A percentile compares a stretch with the other conserved stretches of the same genome.
phyloP scores from a whole-genome alignment of 2,113 vertebrate species.

The Alethe diademata region DNA sequence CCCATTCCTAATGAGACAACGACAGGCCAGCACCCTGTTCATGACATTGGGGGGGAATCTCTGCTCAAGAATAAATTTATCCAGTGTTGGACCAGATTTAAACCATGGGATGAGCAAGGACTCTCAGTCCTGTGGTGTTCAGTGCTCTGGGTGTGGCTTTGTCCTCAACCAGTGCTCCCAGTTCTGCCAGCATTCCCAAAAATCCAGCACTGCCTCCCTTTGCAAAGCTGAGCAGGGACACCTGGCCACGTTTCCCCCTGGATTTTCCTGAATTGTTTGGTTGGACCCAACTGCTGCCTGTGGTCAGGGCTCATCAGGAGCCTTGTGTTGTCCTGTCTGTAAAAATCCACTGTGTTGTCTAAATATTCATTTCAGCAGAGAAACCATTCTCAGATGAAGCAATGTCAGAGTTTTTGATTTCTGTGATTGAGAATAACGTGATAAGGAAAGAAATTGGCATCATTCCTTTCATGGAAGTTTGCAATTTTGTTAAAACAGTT shows the following conservation, averaged over 20 bases:
- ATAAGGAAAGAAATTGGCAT: background rate
- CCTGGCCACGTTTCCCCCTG: no score
- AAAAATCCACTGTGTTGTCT: background rate
- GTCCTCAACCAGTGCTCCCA: background rate
- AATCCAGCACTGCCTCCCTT: background rate
- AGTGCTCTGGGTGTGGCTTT: background rate
- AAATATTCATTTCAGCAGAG: background rate
- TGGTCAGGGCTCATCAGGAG: background rate
- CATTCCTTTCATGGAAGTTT: slow-evolving; percentile 33
- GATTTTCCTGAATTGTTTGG: background rate
- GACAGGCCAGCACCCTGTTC: background rate
- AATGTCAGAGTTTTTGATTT: slow-evolving; percentile 2
- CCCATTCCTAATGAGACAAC: no score
- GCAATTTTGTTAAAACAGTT: slow-evolving; percentile 46
- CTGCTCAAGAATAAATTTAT: background rate
- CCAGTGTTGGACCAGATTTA: background rate
- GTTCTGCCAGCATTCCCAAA: background rate
- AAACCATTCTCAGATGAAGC: background rate
- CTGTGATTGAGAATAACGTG: background rate
- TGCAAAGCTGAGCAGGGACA: background rate
- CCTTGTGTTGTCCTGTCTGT: background rate
- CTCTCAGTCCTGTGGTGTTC: background rate
- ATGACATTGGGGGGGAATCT: background rate
- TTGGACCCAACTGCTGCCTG: background rate
- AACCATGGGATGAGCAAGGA: background rate